Base-by-base conservation (phyloP, 2,888 invertebrate species). In the Epinotia demarniana region DNA sequence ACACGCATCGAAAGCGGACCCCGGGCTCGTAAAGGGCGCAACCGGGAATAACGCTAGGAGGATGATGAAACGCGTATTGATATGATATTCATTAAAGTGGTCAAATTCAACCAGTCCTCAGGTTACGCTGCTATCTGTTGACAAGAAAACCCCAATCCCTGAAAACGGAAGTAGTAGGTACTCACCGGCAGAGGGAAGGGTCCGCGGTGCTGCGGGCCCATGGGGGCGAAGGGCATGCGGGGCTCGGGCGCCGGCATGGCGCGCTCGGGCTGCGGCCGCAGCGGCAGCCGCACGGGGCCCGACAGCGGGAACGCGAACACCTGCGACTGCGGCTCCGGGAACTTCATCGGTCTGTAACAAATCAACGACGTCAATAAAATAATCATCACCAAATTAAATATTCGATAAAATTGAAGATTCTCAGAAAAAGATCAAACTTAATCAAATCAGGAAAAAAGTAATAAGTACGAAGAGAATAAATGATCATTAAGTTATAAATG, bases 281-380 rank as follows among this genome's bases (percentile, higher is more conserved):
- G 83, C 1, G 94, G 94, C 76, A 94, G 87, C 8, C 94, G 86
- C 80, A 93, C 91, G 19, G 94, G 94, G 0, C 94, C 94, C 1
- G 92, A 86, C 84, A 94, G 83, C 49, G 94, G 94, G 88, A 94
- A 93, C 9, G 93, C 94, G 85, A 94, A 93, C 82, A 94, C 94
- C 80, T 93, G 94, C 73, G 91, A 94, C 82, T 93, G 93, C 0
- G 92, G 93, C 81, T 92, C 94, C 18, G 92, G 93, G 89, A 93
- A 90, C 78, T 85, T 89, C 86, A 92, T 90, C 60, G 87, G 84
- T 80, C 93, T 94, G 84, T 2, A 81, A 82, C 78, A 82, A 81
- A 67, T 68, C 70, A 19, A 39, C 63, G 6, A 57, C 53, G n/a
- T 53, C 43, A 46, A 23, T 66, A n/a, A 12, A 18, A 12, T 43